These are phyloP conservation scores for Eulithis prunata DNA, from an alignment of 2,888 invertebrate genomes.

Conservation along the genomic window DNA sequence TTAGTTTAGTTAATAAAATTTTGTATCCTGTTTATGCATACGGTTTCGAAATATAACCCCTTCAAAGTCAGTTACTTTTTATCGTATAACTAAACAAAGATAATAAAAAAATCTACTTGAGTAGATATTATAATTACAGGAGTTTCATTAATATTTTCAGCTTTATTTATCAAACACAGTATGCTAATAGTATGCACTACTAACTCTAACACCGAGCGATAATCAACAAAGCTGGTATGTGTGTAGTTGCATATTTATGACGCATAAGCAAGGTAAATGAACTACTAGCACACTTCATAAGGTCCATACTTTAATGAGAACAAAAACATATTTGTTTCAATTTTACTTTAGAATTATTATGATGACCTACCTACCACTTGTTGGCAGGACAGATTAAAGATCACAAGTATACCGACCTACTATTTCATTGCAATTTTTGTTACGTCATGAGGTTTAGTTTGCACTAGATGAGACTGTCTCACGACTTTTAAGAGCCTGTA, in stretches of 20 bases:
- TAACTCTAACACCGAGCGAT: slow-evolving; percentile 1
- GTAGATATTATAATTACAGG: too few relatives aligned
- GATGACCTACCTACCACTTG: background rate
- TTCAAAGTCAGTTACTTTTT: too few relatives aligned
- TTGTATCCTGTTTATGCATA: too few relatives aligned
- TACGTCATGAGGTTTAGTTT: too few relatives aligned
- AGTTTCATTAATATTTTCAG: too few relatives aligned
- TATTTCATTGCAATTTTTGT: background rate
- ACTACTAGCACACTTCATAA: slow-evolving; percentile 14
- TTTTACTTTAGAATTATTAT: background rate
- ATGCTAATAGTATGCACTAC: slow-evolving; percentile 3
- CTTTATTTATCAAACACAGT: background rate
- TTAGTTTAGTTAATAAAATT: too few relatives aligned
- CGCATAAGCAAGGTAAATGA: slow-evolving; percentile 26
- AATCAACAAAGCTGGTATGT: slow-evolving; percentile 12
- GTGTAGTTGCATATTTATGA: slow-evolving; percentile 26
- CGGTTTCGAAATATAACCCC: too few relatives aligned
- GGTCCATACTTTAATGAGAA: slow-evolving; percentile 8
- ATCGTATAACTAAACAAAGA: too few relatives aligned
- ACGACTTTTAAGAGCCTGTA: too few relatives aligned
- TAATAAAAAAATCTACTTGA: too few relatives aligned
- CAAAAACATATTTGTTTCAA: slow-evolving; percentile 14
- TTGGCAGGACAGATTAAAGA: slow-evolving; percentile 8
- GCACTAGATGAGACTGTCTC: too few relatives aligned
- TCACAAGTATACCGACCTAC: background rate